Evolutionary conservation across 2,797 vertebrate genomes (phyloP).

Genomic region (Scolopax bukidnonensis): DNA sequence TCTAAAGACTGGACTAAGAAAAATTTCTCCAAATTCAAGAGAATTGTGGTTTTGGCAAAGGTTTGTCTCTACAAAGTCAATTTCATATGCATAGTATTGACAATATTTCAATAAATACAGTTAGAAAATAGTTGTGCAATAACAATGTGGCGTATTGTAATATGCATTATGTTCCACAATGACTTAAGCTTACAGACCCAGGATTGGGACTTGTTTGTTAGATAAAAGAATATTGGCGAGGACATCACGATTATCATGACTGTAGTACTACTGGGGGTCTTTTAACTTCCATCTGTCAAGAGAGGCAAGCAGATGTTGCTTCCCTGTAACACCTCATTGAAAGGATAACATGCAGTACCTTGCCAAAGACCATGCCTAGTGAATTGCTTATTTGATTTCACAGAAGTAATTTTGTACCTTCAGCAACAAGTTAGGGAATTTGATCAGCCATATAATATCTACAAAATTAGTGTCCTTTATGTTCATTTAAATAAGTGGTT

Average conservation of each 20-base stretch:
- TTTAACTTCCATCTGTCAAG: constrained; percentile 62
- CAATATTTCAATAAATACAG: not conserved
- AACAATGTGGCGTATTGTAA: not conserved
- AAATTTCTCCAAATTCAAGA: not conserved
- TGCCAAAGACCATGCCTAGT: not conserved
- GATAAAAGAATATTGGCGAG: constrained; percentile 6
- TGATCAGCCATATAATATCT: constrained; percentile 6
- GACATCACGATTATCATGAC: not conserved
- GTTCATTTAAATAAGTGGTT: constrained; percentile 23
- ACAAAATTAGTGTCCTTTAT: not conserved
- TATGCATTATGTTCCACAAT: not conserved
- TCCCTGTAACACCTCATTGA: constrained; percentile 34
- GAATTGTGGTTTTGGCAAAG: not conserved
- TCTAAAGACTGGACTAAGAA: not conserved
- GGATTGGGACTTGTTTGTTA: not conserved
- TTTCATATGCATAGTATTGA: not conserved
- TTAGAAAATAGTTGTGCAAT: not conserved
- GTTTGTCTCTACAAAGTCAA: not conserved
- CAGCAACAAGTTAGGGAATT: constrained; percentile 12
- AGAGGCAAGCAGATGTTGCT: constrained; percentile 44
- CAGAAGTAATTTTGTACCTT: not conserved
- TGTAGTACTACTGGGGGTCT: not conserved
- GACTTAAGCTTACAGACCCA: not conserved
- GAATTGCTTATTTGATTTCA: constrained; percentile 7
- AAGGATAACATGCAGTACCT: constrained; percentile 5